phyloP scores from a whole-genome alignment of 92 coral and sea anemone species.

The Parazoanthus swiftii region DNA sequence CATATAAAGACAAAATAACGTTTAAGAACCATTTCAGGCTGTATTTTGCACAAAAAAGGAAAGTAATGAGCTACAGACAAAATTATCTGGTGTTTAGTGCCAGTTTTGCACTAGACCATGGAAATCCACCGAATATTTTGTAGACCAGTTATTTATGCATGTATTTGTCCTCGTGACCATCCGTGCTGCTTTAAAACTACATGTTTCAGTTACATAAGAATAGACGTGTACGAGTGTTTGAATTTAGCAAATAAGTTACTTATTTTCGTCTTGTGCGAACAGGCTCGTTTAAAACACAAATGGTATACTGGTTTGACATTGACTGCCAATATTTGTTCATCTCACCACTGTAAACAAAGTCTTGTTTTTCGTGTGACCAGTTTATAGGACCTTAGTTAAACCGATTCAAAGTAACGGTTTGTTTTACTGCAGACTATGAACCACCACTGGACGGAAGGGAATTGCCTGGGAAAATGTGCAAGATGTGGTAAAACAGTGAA shows the following conservation, averaged over 20 bases:
- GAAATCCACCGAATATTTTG: no score
- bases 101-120: no score
- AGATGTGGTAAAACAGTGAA: slow-evolving; percentile 93
- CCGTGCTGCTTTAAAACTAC: no score
- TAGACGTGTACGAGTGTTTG: no score
- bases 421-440: slow-evolving; percentile 74
- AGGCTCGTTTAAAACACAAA: no score
- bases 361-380: background rate
- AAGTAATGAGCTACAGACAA: background rate
- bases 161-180: no score
- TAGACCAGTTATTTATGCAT: no score
- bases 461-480: slow-evolving; percentile 89
- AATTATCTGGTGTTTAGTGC: background rate
- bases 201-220: no score
- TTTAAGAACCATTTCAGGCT: background rate
- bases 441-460: slow-evolving; percentile 99
- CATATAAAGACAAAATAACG: no score
- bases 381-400: background rate
- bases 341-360: background rate
- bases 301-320: no score
- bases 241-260: no score
- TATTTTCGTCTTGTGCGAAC: no score
- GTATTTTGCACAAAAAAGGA: background rate
- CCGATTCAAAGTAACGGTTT: background rate
- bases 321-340: background rate